Base-by-base conservation (phyloP, 1,140 invertebrate genomes). In the Propsilocerus akamusi region DNA sequence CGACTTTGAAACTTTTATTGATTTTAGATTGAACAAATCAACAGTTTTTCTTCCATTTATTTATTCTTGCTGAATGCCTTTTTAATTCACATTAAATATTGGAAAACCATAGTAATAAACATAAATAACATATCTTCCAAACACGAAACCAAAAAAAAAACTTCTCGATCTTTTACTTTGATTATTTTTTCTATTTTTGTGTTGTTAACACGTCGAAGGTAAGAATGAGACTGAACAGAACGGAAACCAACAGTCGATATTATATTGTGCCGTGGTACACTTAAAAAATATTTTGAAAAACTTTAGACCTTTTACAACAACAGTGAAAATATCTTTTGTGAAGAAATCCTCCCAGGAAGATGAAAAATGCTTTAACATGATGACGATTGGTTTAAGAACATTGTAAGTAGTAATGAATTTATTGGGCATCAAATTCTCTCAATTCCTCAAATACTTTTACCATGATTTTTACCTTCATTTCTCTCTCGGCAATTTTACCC, bases 161-260 rank as follows among this genome's bases (percentile, higher is more conserved):
- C 28, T 30, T 30, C 14, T 12, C 14, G 14, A 30, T 30, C 14
- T 12, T 30, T 30, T 30, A 12, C 28, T n/a, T 30, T n/a, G 7
- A 12, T 41, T 17, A 20, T 41, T 41, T 41, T 41, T 41, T 41
- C 14, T 41, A n/a, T 37, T 37, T 20, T 41, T 41, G n/a, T 17
- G 34, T 20, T 41, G 34, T 41, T 41, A 41, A 41, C 34, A 41
- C 34, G 34, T n/a, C 22, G 34, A 41, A 41, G 34, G 34, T 41
- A 41, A 41, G 34, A 17, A 20, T 20, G 14, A 41, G 14, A 41
- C 14, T 41, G 22, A 41, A 41, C 34, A 41, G 34, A 41, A 20
- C 34, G 34, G 14, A 20, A 41, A 41, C 11, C 4, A 17, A 30
- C 14, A 20, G 22, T 20, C 10, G 4, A 20, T 1, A 3, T 20